A percentile compares a stretch with the other conserved stretches of the same genome.
These are phyloP conservation scores for Potamarius usumacintae DNA, from an alignment of 2,113 vertebrate species.

Conservation along the genomic window DNA sequence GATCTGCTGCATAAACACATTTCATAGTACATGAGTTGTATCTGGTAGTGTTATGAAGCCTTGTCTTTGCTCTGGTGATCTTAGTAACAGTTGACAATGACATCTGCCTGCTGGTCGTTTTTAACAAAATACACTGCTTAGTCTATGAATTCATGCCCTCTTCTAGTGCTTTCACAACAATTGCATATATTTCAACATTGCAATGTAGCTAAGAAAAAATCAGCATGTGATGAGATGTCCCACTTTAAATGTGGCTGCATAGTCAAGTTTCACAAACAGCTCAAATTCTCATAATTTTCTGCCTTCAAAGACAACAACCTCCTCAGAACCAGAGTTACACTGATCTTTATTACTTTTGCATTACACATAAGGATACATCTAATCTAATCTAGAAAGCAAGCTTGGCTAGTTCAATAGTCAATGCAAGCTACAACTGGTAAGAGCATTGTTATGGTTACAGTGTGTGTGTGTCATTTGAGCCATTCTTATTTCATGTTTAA, in stretches of 20 bases:
- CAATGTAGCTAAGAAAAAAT: neutral
- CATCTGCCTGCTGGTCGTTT: neutral
- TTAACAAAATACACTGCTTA: neutral
- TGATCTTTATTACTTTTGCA: neutral
- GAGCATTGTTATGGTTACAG: neutral
- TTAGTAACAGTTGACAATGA: neutral
- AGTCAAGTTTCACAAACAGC: neutral
- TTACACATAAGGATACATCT: neutral
- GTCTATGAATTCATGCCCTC: neutral
- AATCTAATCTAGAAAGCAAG: neutral
- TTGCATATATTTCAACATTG: neutral
- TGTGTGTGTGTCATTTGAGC: neutral
- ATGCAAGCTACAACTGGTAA: neutral
- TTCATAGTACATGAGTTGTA: neutral
- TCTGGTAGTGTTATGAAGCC: slow-evolving; percentile 8
- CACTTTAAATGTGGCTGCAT: too few species aligned
- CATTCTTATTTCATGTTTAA: neutral
- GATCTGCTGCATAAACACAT: slow-evolving; percentile 5
- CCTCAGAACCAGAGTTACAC: neutral
- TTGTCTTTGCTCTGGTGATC: neutral
- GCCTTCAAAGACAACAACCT: neutral
- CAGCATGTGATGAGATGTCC: too few species aligned
- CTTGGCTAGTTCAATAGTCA: too few species aligned
- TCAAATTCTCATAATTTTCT: neutral
- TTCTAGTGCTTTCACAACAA: neutral